These are phyloP conservation scores for Camptogramma bilineatum DNA, from an alignment of 2,888 invertebrate species.

Conservation along the genomic window DNA sequence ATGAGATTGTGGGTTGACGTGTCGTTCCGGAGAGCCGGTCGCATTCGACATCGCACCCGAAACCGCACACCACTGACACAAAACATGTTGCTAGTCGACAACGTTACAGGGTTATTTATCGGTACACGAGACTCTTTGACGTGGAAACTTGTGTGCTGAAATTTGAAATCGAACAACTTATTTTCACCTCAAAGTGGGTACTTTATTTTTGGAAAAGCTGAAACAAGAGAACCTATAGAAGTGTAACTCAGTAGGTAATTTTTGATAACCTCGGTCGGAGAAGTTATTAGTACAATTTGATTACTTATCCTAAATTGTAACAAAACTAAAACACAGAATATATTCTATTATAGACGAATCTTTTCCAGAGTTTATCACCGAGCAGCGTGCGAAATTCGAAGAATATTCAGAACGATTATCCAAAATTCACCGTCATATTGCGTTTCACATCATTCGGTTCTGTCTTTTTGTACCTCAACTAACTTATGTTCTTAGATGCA, in stretches of 20 bases:
- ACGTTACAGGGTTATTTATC: slow-evolving; percentile 35
- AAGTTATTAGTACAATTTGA: neutral
- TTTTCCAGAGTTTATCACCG: too few relatives aligned
- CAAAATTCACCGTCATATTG: too few relatives aligned
- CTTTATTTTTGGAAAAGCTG: neutral
- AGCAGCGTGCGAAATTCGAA: too few relatives aligned
- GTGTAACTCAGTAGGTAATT: neutral
- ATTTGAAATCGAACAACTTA: neutral
- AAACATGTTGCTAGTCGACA: slow-evolving; percentile 37
- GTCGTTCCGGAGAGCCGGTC: slow-evolving; percentile 67
- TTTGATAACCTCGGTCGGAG: neutral
- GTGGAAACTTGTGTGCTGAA: slow-evolving; percentile 44
- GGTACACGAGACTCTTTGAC: slow-evolving; percentile 27
- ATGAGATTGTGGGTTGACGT: slow-evolving; percentile 74
- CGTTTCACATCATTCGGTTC: too few relatives aligned
- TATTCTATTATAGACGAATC: too few relatives aligned
- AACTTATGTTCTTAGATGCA: too few relatives aligned
- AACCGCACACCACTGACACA: slow-evolving; percentile 50
- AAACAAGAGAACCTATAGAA: neutral
- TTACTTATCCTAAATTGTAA: too few relatives aligned
- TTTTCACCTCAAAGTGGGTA: neutral
- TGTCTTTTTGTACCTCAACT: too few relatives aligned
- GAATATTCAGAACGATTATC: too few relatives aligned
- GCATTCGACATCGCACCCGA: slow-evolving; percentile 58
- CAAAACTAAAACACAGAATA: too few relatives aligned